phyloP scores from a whole-genome alignment of 1,140 invertebrate species.

The Hermatobates lingyangjiaoensis region DNA sequence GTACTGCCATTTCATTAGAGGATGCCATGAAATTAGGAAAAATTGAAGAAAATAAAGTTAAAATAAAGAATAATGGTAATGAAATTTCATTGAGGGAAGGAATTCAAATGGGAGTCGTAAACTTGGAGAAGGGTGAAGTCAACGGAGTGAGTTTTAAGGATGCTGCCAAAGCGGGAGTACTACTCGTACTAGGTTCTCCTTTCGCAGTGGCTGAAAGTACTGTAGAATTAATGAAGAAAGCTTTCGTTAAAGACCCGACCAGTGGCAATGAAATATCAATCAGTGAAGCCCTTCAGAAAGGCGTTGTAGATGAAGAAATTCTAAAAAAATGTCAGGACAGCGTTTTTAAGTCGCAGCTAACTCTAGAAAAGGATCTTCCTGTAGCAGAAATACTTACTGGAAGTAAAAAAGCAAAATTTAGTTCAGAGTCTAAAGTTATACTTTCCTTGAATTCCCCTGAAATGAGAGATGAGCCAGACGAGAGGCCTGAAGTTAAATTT shows the following conservation, averaged over 20 bases:
- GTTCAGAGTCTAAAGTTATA: not conserved
- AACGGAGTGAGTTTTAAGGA: slow-evolving; percentile 43
- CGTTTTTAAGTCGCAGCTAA: too few relatives aligned
- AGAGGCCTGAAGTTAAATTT: slow-evolving; percentile 41
- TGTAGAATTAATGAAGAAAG: slow-evolving; percentile 26
- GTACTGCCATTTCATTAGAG: slow-evolving; percentile 42
- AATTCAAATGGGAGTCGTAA: slow-evolving; percentile 48
- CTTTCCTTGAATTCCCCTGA: not conserved
- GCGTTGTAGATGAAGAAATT: slow-evolving; percentile 40
- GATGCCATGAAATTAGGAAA: slow-evolving; percentile 44
- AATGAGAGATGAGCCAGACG: slow-evolving; percentile 17
- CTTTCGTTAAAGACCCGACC: slow-evolving; percentile 53
- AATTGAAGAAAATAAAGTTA: slow-evolving; percentile 43
- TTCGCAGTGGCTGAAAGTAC: slow-evolving; percentile 33
- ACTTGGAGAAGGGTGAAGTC: slow-evolving; percentile 48
- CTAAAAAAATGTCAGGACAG: slow-evolving; percentile 31
- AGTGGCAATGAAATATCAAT: slow-evolving; percentile 54
- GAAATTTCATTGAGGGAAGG: slow-evolving; percentile 56
- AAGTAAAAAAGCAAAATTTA: not conserved
- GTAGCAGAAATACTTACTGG: not conserved
- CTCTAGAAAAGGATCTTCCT: too few relatives aligned
- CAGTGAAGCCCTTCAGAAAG: slow-evolving; percentile 59
- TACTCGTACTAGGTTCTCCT: slow-evolving; percentile 42
- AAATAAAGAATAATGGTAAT: slow-evolving; percentile 43
- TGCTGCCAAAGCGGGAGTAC: slow-evolving; percentile 50